Percentiles rank a stretch among this genome's conserved stretches.
phyloP scores from a whole-genome alignment of 2,888 invertebrate genomes.

The Laothoe populi region DNA sequence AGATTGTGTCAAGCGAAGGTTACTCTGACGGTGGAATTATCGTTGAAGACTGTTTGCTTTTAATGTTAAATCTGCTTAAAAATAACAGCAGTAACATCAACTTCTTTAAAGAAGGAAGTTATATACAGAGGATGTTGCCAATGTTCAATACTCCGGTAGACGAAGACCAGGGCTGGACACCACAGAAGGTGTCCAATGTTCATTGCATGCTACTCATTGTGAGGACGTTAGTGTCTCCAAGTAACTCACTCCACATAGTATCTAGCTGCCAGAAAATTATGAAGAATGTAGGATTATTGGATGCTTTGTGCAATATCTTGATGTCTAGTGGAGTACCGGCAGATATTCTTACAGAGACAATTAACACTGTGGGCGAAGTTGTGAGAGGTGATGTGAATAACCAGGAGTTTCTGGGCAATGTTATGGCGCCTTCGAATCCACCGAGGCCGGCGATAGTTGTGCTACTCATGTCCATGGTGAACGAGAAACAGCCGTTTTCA shows the following conservation, averaged over 20 bases:
- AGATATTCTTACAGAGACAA: slow-evolving; percentile 97
- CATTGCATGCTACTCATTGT: slow-evolving; percentile 96
- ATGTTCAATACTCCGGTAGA: slow-evolving; percentile 92
- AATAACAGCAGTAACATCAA: slow-evolving; percentile 99
- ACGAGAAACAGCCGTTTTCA: slow-evolving; percentile 97
- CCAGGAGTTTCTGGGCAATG: slow-evolving; percentile 95
- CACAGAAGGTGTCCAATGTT: slow-evolving; percentile 97
- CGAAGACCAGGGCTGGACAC: slow-evolving; percentile 93
- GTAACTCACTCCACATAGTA: slow-evolving; percentile 93
- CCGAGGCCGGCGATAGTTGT: slow-evolving; percentile 97
- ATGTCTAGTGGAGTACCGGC: slow-evolving; percentile 99
- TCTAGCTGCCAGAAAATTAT: slow-evolving; percentile 94
- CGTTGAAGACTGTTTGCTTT: slow-evolving; percentile 97
- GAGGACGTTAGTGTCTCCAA: slow-evolving; percentile 96
- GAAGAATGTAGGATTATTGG: slow-evolving; percentile 89
- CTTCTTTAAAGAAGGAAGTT: slow-evolving; percentile 99
- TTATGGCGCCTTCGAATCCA: slow-evolving; percentile 96
- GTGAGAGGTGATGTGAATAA: slow-evolving; percentile 95
- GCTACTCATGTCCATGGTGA: slow-evolving; percentile 98
- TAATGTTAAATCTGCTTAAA: slow-evolving; percentile 96
- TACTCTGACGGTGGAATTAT: slow-evolving; percentile 98
- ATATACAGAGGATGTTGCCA: slow-evolving; percentile 94
- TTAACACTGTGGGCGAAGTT: slow-evolving; percentile 97
- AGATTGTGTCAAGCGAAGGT: slow-evolving; percentile 96
- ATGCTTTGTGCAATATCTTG: slow-evolving; percentile 91